Conservation (phyloP, 2,797 vertebrate genomes). For the Tadarida brasiliensis region DNA sequence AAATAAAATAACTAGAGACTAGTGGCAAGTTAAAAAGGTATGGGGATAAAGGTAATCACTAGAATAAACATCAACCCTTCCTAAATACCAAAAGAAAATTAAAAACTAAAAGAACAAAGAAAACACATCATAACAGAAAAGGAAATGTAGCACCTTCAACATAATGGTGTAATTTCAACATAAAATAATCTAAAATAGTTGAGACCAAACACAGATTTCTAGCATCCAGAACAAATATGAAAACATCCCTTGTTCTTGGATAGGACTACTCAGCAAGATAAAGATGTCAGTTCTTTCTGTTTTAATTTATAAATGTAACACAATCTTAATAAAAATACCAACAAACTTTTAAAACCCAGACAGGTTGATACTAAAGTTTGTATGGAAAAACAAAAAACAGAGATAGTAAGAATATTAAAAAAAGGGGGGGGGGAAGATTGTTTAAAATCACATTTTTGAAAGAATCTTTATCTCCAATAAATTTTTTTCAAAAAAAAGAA, state of each 20-base stretch:
- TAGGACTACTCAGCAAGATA: not conserved
- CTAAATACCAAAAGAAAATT: not conserved
- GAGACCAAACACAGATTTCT: not conserved
- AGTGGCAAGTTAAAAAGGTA: not conserved
- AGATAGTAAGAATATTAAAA: not conserved
- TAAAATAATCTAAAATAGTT: not conserved
- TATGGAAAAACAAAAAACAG: not conserved
- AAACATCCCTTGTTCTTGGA: not conserved
- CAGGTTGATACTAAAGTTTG: not conserved
- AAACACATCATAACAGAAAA: not conserved
- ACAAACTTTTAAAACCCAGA: not conserved
- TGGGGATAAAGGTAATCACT: not conserved
- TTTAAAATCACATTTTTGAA: too few species aligned
- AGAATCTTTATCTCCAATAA: too few species aligned
- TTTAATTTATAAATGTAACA: slow-evolving; percentile 17
- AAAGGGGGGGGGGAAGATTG: too few species aligned
- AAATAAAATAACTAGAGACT: not conserved
- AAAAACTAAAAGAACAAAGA: not conserved
- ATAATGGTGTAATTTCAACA: not conserved
- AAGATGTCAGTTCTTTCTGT: not conserved
- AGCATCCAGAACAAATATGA: not conserved
- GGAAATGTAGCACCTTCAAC: not conserved
- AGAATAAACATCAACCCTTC: not conserved
- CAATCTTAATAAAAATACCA: not conserved
- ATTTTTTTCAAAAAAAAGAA: not conserved